Evolutionary conservation across 2,797 vertebrate species (phyloP).

Genomic region (Cryptoblepharus egeriae): DNA sequence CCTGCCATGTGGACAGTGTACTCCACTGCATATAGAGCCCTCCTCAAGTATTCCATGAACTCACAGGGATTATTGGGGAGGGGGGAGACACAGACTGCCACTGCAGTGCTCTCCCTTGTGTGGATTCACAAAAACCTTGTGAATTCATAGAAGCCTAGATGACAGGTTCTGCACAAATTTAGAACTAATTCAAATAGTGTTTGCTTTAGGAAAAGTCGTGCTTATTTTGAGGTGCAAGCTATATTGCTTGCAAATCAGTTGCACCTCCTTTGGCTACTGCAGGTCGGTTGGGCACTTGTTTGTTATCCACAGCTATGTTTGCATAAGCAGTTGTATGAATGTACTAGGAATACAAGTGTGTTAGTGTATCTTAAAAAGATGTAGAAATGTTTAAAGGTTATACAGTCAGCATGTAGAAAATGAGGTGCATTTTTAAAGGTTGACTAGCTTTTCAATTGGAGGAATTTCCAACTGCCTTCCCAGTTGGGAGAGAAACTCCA

Average conservation of each 20-base stretch:
- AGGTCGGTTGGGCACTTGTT: background rate
- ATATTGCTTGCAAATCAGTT: background rate
- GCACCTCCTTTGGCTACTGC: background rate
- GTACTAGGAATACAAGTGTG: background rate
- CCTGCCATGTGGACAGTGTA: no score
- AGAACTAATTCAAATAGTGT: background rate
- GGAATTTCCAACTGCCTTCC: constrained; percentile 9
- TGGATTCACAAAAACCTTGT: no score
- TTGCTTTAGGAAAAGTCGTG: background rate
- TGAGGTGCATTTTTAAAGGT: constrained; percentile 13
- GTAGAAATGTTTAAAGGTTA: background rate
- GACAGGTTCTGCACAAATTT: no score
- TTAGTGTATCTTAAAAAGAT: background rate
- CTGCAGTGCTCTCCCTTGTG: no score
- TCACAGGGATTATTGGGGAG: no score
- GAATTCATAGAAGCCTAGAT: no score
- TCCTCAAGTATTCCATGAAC: no score
- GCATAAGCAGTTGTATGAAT: background rate
- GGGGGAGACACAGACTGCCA: no score
- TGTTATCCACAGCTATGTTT: background rate
- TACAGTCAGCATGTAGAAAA: constrained; percentile 1
- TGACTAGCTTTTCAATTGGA: constrained; percentile 18
- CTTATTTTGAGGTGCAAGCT: background rate
- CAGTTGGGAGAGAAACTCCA: background rate
- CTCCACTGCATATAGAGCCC: no score